These are phyloP conservation scores for Arenicola marina DNA, from an alignment of 2,888 invertebrate species.

Conservation along the genomic window DNA sequence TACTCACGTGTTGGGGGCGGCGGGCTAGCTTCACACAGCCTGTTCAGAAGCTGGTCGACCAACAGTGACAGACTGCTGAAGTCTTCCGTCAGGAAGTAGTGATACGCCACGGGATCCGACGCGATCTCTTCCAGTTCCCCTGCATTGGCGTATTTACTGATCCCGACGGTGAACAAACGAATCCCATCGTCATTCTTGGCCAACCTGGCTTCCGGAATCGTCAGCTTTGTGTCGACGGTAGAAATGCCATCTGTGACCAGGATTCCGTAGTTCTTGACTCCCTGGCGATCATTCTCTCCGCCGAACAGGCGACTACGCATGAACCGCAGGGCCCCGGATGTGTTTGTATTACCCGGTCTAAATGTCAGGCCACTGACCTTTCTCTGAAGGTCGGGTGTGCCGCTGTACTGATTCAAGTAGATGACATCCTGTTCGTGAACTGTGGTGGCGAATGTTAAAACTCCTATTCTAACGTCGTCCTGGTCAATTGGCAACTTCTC, in stretches of 20 bases:
- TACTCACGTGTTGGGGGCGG: slow-evolving; percentile 6
- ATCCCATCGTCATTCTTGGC: background rate
- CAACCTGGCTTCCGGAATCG: slow-evolving; percentile 5
- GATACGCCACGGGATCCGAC: slow-evolving; percentile 10
- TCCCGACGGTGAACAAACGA: slow-evolving; percentile 11
- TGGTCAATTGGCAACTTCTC: background rate
- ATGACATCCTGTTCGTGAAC: background rate
- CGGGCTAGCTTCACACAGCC: slow-evolving; percentile 7
- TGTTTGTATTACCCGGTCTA: background rate
- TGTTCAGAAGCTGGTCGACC: slow-evolving; percentile 7
- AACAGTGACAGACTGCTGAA: slow-evolving; percentile 3
- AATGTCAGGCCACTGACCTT: background rate
- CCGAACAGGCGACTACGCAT: background rate
- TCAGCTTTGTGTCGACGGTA: slow-evolving; percentile 3
- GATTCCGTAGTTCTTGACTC: slow-evolving; percentile 6
- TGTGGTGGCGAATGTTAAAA: background rate
- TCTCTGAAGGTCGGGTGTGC: background rate
- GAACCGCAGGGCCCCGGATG: background rate
- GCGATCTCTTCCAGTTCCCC: slow-evolving; percentile 11
- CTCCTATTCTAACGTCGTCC: background rate
- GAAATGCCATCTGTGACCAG: slow-evolving; percentile 16
- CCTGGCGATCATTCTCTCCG: slow-evolving; percentile 6
- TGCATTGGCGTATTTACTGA: slow-evolving; percentile 8
- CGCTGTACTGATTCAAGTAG: background rate
- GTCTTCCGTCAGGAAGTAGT: slow-evolving; percentile 8